Percentiles rank a stretch among this genome's conserved stretches.
Evolutionary conservation across 2,113 vertebrate genomes (phyloP).

Genomic region (Neogobius melanostomus): DNA sequence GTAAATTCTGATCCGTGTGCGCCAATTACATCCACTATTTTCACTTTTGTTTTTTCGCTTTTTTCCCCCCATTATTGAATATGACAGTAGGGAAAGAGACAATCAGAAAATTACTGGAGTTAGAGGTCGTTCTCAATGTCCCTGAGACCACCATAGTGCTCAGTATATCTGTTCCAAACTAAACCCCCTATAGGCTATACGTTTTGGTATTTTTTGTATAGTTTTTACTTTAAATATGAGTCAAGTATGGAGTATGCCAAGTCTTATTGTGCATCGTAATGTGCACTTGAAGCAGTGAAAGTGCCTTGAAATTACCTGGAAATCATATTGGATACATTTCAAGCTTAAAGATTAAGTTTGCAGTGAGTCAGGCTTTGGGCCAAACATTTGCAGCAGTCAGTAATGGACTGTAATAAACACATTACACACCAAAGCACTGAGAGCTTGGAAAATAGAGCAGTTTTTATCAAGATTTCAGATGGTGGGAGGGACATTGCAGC

Average conservation of each 20-base stretch:
- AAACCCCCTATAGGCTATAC: neutral
- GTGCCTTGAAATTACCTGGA: neutral
- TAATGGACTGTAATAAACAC: neutral
- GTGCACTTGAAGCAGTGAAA: neutral
- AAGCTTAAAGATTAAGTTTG: neutral
- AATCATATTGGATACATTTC: neutral
- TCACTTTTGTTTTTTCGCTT: no score
- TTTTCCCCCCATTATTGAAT: no score
- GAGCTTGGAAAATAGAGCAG: neutral
- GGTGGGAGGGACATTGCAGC: neutral
- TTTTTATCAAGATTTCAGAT: neutral
- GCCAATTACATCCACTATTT: no score
- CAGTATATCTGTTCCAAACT: no score
- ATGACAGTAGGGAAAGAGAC: no score
- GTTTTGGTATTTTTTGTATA: neutral
- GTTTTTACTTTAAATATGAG: neutral
- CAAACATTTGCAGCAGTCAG: neutral
- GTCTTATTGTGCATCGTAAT: neutral
- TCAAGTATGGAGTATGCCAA: neutral
- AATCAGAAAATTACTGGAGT: no score
- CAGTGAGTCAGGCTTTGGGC: neutral
- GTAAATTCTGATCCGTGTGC: no score
- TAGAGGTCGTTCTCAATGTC: no score
- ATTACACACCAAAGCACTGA: neutral
- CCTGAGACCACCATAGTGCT: no score